Percentiles rank a stretch among this genome's conserved stretches.
phyloP scores from a whole-genome alignment of 2,888 invertebrate species.

The Ormyrus labotus region DNA sequence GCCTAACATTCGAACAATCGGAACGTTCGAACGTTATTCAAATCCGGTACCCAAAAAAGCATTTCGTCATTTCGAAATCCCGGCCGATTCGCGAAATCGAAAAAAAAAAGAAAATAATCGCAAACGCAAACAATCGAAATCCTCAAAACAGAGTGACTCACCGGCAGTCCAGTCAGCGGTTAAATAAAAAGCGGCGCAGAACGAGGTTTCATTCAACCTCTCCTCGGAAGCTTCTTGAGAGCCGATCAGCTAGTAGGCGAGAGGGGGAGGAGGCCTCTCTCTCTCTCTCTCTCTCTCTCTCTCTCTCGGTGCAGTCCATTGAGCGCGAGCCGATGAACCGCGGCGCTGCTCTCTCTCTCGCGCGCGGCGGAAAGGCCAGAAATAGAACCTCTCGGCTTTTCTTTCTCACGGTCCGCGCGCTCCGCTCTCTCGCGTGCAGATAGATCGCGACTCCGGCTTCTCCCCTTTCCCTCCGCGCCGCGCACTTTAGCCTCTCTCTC shows the following conservation, averaged over 20 bases:
- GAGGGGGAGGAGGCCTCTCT: neutral
- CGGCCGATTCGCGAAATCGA: too few relatives aligned
- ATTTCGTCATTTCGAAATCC: too few relatives aligned
- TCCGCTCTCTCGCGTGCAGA: neutral
- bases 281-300: too few relatives aligned
- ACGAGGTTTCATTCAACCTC: neutral
- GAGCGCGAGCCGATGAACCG: slow-evolving; percentile 45
- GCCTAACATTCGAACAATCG: too few relatives aligned
- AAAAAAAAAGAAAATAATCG: too few relatives aligned
- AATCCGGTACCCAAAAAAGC: too few relatives aligned
- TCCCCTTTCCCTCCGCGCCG: neutral
- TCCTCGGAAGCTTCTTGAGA: neutral
- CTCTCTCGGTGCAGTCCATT: slow-evolving; percentile 13
- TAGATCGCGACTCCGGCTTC: neutral
- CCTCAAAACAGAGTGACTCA: too few relatives aligned
- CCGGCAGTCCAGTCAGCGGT: too few relatives aligned
- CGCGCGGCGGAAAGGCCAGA: slow-evolving; percentile 31
- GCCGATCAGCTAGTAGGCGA: neutral
- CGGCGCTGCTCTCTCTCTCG: neutral
- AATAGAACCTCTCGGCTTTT: slow-evolving; percentile 50
- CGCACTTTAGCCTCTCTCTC: neutral
- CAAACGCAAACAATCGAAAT: too few relatives aligned
- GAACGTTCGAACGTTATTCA: too few relatives aligned
- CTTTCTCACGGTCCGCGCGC: slow-evolving; percentile 47
- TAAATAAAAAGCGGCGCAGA: too few relatives aligned